These are phyloP conservation scores for Mormyrus iriodes DNA, from an alignment of 2,113 vertebrate species.

Conservation along the genomic window DNA sequence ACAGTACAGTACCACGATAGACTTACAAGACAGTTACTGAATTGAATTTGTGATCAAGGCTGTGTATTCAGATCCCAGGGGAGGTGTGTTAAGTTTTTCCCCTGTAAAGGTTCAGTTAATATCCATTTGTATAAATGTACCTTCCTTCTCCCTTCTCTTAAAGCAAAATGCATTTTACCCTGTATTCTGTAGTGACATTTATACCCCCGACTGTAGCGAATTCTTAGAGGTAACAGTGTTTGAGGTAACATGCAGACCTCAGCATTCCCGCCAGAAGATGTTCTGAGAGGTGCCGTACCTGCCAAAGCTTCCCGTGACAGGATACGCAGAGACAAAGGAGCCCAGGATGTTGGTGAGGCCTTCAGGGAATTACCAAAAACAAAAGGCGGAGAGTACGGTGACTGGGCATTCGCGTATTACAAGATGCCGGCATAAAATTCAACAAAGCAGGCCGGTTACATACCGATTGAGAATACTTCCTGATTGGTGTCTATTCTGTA, in stretches of 20 bases:
- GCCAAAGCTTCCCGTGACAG: slow-evolving; percentile 90
- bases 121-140: neutral
- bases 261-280: slow-evolving; percentile 83
- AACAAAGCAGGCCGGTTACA: slow-evolving; percentile 24
- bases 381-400: neutral
- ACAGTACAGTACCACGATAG: neutral
- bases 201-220: neutral
- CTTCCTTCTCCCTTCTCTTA: too few species aligned
- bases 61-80: neutral
- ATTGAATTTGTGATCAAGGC: neutral
- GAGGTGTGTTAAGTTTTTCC: neutral
- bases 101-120: neutral
- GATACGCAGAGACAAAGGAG: slow-evolving; percentile 82
- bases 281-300: slow-evolving; percentile 72
- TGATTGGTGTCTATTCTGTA: slow-evolving; percentile 84
- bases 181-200: neutral
- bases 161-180: neutral
- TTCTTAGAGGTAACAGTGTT: neutral
- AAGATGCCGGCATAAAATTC: neutral
- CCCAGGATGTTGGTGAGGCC: slow-evolving; percentile 80
- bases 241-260: slow-evolving; percentile 60
- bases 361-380: slow-evolving; percentile 30
- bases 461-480: slow-evolving; percentile 88
- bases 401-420: neutral
- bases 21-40: neutral